Base-by-base conservation (phyloP, 1,140 invertebrate species). In the Psix sp. region DNA sequence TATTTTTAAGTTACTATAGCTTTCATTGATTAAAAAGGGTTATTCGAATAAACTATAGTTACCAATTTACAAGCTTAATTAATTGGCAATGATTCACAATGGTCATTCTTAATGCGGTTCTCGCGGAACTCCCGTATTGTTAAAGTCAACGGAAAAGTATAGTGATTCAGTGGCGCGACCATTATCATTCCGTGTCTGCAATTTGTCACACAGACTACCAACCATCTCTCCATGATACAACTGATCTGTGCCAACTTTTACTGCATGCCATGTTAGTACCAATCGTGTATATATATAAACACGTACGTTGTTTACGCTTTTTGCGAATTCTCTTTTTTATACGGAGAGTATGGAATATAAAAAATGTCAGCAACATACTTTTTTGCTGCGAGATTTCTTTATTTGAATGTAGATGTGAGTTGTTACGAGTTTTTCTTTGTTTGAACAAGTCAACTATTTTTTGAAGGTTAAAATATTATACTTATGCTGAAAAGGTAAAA, bases 181-280 rank as follows among this genome's bases (percentile, higher is more conserved):
- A 76, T 76, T 76, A 76, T 71, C 74, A 76, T 76, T 76, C 74
- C 74, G 24, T 71, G 67, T 76, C 62, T 56, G 56, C 63, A 57
- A 76, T 76, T 71, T 76, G 74, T 76, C 74, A 76, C 74, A 71
- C 60, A 51, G 71, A 57, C 62, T 67, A 74, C 62, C 49, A 51
- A 51, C 60, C 51, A 76, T 68, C 67, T 67, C 31, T 35, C 31
- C 20, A 33, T 54, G 57, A 65, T 76, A 76, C 48, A 43, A 57
- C 39, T 56, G 62, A 66, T 71, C 40, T 66, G 60, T 76, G 73
- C 73, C 74, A 76, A 76, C 66, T 66, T 38, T 76, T 67, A 71
- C 56, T 52, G 51, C 60, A 71, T 63, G 48, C 43, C 66, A 29
- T 1, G n/a, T 7, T 10, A 29, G 21, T 24, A 24, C 21, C 26